A percentile compares a stretch with the other conserved stretches of the same genome.
Conservation (phyloP, 2,113 vertebrate species). For the Amia ocellicauda region DNA sequence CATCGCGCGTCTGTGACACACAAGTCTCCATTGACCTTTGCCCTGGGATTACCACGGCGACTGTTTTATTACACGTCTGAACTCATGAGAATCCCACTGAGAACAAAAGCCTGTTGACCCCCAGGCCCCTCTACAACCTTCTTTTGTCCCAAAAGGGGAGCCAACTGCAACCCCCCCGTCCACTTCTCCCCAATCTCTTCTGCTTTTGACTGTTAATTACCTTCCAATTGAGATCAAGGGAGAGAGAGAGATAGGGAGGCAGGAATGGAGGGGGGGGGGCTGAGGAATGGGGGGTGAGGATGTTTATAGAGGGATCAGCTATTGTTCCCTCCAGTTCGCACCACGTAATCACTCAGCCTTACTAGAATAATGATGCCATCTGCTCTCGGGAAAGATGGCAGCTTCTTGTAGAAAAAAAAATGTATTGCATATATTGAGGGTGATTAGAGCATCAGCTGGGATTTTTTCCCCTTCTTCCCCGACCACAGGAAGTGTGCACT, state of each 20-base stretch:
- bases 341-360: slow-evolving; percentile 68
- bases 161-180: slow-evolving; percentile 35
- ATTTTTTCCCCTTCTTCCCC: slow-evolving; percentile 33
- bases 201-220: slow-evolving; percentile 30
- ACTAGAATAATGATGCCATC: slow-evolving; percentile 70
- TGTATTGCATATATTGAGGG: slow-evolving; percentile 58
- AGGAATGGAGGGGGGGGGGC: slow-evolving; percentile 19
- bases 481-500: slow-evolving; percentile 24
- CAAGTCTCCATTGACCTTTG: slow-evolving; percentile 60
- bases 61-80: slow-evolving; percentile 17
- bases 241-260: not conserved
- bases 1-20: slow-evolving; percentile 46
- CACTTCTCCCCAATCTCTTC: slow-evolving; percentile 25
- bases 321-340: slow-evolving; percentile 59
- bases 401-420: slow-evolving; percentile 62
- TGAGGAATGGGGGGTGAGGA: slow-evolving; percentile 38
- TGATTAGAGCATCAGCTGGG: slow-evolving; percentile 64
- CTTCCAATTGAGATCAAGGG: not conserved
- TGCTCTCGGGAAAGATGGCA: slow-evolving; percentile 59
- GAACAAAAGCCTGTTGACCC: slow-evolving; percentile 49
- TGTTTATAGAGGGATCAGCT: slow-evolving; percentile 49
- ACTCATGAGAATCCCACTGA: slow-evolving; percentile 50
- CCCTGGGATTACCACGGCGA: slow-evolving; percentile 49
- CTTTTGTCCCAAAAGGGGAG: slow-evolving; percentile 29
- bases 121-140: slow-evolving; percentile 33